phyloP scores from a whole-genome alignment of 2,888 invertebrate genomes.

The Drosophila flavopinicola region DNA sequence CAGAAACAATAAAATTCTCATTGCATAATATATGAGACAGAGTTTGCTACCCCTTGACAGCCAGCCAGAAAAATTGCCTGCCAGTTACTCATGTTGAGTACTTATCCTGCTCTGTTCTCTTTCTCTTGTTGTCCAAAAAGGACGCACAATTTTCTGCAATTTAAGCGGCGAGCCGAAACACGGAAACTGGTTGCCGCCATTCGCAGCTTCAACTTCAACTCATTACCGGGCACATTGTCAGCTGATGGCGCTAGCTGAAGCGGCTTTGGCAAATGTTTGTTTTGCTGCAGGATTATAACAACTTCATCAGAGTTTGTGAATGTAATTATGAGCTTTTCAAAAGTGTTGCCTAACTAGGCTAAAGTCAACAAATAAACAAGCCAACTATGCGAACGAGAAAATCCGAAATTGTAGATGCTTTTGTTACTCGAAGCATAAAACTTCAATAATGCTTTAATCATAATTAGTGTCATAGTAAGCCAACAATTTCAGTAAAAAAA shows the following conservation, averaged over 20 bases:
- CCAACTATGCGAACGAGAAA: neutral
- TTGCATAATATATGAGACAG: conserved; percentile 64
- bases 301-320: conserved; percentile 70
- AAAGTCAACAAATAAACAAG: conserved; percentile 16
- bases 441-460: too few species aligned
- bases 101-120: neutral
- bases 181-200: conserved; percentile 1
- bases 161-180: conserved; percentile 28
- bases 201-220: conserved; percentile 16
- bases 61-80: conserved; percentile 41
- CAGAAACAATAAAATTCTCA: conserved; percentile 71
- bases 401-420: neutral
- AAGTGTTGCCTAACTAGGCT: conserved; percentile 18
- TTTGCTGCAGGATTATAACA: conserved; percentile 60
- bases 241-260: too few species aligned
- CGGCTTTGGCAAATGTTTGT: conserved; percentile 15
- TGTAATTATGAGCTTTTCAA: conserved; percentile 56
- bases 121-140: conserved; percentile 26
- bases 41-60: conserved; percentile 43
- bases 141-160: conserved; percentile 42
- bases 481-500: too few species aligned
- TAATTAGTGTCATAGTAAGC: too few species aligned
- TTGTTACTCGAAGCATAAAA: too few species aligned
- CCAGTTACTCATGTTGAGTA: conserved; percentile 32
- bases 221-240: conserved; percentile 52